Conservation (phyloP, 2,797 vertebrate species). For the Kryptopterus vitreolus region DNA sequence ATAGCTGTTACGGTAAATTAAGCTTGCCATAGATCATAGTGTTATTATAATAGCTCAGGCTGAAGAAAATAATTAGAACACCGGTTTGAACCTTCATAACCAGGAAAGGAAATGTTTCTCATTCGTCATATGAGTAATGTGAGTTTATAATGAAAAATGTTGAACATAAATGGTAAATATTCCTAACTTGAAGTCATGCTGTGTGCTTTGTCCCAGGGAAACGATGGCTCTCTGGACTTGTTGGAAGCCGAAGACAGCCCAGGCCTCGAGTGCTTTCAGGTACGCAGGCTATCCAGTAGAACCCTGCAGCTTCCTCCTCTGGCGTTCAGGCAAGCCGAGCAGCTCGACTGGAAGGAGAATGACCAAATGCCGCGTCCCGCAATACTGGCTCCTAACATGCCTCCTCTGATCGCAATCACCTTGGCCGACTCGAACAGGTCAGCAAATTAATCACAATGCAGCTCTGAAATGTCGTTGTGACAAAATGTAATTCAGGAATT, state of each 20-base stretch:
- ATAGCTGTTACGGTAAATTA: too few species aligned
- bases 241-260: conserved; percentile 23
- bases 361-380: conserved; percentile 71
- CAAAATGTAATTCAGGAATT: background rate
- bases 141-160: background rate
- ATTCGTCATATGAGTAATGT: background rate
- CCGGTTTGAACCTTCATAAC: too few species aligned
- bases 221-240: conserved; percentile 10
- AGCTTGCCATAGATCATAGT: too few species aligned
- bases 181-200: background rate
- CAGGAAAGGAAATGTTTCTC: too few species aligned
- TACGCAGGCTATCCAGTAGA: conserved; percentile 76
- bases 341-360: conserved; percentile 75
- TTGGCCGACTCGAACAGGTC: conserved; percentile 78
- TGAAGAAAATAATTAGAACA: background rate
- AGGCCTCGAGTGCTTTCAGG: conserved; percentile 70
- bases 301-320: conserved; percentile 80
- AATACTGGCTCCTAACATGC: conserved; percentile 73
- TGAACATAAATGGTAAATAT: background rate
- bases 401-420: conserved; percentile 82
- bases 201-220: conserved; percentile 42
- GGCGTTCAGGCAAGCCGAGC: conserved; percentile 79
- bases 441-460: background rate
- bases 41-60: background rate
- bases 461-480: background rate